Conservation (phyloP, 2,888 invertebrate species). For the Xestoiulus laeticollis region DNA sequence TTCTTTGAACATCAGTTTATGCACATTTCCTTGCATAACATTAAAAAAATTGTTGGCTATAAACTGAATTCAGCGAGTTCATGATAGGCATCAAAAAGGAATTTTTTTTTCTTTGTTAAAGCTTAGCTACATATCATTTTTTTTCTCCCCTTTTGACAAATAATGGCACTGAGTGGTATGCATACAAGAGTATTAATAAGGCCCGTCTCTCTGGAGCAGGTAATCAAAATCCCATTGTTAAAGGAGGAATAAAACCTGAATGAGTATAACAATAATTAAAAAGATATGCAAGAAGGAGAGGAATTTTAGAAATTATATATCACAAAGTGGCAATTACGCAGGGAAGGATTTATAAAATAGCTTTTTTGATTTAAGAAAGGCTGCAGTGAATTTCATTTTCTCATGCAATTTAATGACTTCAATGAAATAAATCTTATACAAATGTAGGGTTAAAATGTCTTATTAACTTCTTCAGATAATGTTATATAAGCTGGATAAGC, state of each 20-base stretch:
- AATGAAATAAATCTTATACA: too few species aligned
- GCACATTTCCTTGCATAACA: neutral
- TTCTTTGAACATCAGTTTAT: neutral
- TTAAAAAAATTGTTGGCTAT: neutral
- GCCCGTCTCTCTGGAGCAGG: neutral
- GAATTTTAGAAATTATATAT: neutral
- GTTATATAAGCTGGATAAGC: too few species aligned
- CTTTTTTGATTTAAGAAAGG: too few species aligned
- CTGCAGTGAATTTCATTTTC: too few species aligned
- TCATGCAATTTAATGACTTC: too few species aligned
- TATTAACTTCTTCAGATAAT: too few species aligned
- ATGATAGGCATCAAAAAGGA: neutral
- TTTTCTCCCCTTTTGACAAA: neutral
- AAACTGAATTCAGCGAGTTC: neutral
- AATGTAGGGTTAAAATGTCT: too few species aligned
- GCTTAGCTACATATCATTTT: neutral
- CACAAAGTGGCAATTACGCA: neutral
- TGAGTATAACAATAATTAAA: neutral
- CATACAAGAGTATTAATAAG: neutral
- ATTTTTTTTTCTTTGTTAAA: slow-evolving; percentile 12
- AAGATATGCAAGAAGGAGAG: neutral
- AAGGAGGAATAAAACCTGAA: neutral
- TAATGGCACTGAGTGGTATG: neutral
- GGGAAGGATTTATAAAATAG: neutral
- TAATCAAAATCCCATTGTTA: neutral